phyloP scores from a whole-genome alignment of 2,797 vertebrate species.

The Poecilia wingei region DNA sequence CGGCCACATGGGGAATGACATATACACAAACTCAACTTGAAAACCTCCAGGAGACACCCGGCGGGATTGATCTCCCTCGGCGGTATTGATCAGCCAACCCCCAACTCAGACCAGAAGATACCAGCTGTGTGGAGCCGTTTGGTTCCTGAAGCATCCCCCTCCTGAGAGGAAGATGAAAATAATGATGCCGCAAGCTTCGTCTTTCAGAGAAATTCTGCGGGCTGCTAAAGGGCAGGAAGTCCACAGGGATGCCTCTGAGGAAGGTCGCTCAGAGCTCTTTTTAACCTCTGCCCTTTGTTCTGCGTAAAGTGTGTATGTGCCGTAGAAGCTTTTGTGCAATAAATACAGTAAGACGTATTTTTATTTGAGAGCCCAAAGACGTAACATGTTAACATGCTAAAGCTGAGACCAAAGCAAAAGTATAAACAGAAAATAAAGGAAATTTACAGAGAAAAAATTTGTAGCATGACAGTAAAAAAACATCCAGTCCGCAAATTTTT shows the following conservation, averaged over 20 bases:
- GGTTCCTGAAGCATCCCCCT: constrained; percentile 63
- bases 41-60: constrained; percentile 47
- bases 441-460: neutral
- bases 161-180: constrained; percentile 70
- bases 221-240: constrained; percentile 71
- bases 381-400: neutral
- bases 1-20: constrained; percentile 53
- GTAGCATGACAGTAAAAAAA: neutral
- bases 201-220: constrained; percentile 50
- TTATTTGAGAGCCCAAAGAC: neutral
- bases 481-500: neutral
- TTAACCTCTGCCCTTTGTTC: constrained; percentile 51
- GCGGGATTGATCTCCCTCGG: constrained; percentile 66
- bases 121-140: constrained; percentile 74
- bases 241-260: constrained; percentile 64
- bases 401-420: neutral
- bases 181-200: constrained; percentile 58
- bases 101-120: constrained; percentile 66
- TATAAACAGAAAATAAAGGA: neutral
- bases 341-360: neutral
- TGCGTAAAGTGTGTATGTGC: constrained; percentile 21
- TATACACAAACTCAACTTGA: constrained; percentile 37
- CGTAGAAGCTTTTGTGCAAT: constrained; percentile 18
- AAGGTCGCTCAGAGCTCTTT: constrained; percentile 58
- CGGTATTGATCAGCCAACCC: constrained; percentile 74